Evolutionary conservation across 2,113 vertebrate genomes (phyloP), one percentile per base, ranked within the genome.

Genomic region (Pavo muticus): DNA sequence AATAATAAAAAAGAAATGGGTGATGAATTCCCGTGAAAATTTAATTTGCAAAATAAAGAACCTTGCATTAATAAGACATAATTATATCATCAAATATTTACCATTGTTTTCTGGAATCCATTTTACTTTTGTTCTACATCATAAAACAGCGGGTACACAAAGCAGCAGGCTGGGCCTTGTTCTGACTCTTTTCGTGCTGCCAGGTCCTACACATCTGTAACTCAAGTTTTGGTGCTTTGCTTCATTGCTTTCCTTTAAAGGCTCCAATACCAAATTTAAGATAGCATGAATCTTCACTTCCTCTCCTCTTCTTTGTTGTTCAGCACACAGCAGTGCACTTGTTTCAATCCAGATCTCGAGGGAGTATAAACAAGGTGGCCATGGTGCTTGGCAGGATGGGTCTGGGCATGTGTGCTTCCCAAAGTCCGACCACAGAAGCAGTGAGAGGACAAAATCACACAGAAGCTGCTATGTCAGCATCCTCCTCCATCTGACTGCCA

Each of bases 81-180:
- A 98, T 98, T 97, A 88, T 96, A 89, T 97, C 97, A 97, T 98
- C 96, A 98, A 98, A 98, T 97, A 98, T 98, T 98, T 97, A 98
- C 96, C 90, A 96, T 96, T 96, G 96, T 96, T 97, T 96, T 69
- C 79, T 56, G 94, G 71, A 95, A 96, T 97, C 91, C 65, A 92
- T 97, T 97, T 96, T 97, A 88, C 96, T 97, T 96, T 95, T 95
- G 88, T 96, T 97, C 96, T 93, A 79, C 67, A 83, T 96, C 94
- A 96, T 97, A 96, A 96, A 97, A 67, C 91, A 90, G 69, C 67
- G 65, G 59, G 75, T 74, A 47, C 68, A 77, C 82, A 95, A 97
- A 95, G 40, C 56, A 92, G 79, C 64, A 91, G 60, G 42, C 61
- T 74, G 75, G 42, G 61, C 14, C 21, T 21, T 20, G 81, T 95